phyloP scores from a whole-genome alignment of 2,797 vertebrate species.

The Cuculus canorus region DNA sequence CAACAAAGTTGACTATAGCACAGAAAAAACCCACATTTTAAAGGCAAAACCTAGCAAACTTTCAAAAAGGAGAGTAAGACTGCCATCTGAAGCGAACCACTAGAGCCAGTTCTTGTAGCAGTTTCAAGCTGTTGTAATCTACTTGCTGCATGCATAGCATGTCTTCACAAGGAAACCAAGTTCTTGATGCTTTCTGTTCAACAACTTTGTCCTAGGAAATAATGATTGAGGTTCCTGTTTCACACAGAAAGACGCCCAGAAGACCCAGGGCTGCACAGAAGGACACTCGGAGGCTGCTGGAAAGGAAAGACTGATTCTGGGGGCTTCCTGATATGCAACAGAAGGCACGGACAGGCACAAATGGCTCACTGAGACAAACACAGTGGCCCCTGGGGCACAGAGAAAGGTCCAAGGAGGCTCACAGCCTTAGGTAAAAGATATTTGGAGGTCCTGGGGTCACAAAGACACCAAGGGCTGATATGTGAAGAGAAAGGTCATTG shows the following conservation, averaged over 20 bases:
- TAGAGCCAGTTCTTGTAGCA: neutral
- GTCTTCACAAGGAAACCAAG: neutral
- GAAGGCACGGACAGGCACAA: neutral
- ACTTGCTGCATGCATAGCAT: neutral
- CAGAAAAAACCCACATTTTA: neutral
- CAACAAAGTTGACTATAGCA: neutral
- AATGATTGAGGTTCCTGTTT: neutral
- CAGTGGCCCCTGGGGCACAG: neutral
- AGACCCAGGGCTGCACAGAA: neutral
- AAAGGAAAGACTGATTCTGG: neutral
- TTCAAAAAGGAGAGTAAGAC: neutral
- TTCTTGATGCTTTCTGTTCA: neutral
- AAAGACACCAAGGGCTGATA: neutral
- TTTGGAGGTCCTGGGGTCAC: neutral
- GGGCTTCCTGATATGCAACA: neutral
- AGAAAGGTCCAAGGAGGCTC: neutral
- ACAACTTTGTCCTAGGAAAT: neutral
- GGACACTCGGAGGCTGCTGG: neutral
- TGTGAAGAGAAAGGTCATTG: neutral
- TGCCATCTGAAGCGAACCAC: neutral
- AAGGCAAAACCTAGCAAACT: neutral
- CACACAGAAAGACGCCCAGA: neutral
- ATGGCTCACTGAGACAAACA: neutral
- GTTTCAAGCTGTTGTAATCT: neutral
- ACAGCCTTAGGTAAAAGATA: neutral